A percentile compares a stretch with the other conserved stretches of the same genome.
These are phyloP conservation scores for Muscicapa adusta DNA, from an alignment of 2,113 vertebrate species.

Conservation along the genomic window DNA sequence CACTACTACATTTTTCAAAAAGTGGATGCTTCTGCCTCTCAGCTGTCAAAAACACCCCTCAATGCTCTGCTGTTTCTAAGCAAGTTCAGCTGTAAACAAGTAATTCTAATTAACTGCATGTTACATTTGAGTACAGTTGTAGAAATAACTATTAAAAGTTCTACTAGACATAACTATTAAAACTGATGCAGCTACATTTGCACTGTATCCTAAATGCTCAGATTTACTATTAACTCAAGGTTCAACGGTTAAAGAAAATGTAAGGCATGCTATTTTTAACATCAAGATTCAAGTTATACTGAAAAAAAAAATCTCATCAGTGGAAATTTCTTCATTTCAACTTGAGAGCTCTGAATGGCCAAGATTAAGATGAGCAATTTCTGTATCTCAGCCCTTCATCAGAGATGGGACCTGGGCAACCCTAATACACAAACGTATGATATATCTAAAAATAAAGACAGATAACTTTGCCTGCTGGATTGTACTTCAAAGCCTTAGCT, in stretches of 20 bases:
- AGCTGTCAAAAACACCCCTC: neutral
- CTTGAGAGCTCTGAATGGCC: neutral
- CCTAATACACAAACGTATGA: neutral
- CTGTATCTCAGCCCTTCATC: neutral
- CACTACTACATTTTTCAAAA: neutral
- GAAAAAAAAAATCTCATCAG: neutral
- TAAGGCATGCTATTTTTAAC: neutral
- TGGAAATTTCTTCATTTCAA: constrained; percentile 1
- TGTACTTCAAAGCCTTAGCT: neutral
- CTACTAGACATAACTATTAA: neutral
- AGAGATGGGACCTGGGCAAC: neutral
- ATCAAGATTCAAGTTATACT: neutral
- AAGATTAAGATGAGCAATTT: neutral
- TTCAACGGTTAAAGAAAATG: neutral
- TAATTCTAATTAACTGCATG: neutral
- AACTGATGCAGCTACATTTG: neutral
- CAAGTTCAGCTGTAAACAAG: neutral
- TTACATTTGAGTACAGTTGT: neutral
- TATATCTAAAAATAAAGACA: constrained; percentile 9
- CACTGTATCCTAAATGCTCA: neutral
- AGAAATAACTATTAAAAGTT: neutral
- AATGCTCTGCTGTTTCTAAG: neutral
- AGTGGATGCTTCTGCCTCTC: neutral
- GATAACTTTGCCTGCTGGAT: neutral
- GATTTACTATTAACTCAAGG: neutral